phyloP scores from a whole-genome alignment of 2,888 invertebrate genomes.

The Epistrophella euchroma region DNA sequence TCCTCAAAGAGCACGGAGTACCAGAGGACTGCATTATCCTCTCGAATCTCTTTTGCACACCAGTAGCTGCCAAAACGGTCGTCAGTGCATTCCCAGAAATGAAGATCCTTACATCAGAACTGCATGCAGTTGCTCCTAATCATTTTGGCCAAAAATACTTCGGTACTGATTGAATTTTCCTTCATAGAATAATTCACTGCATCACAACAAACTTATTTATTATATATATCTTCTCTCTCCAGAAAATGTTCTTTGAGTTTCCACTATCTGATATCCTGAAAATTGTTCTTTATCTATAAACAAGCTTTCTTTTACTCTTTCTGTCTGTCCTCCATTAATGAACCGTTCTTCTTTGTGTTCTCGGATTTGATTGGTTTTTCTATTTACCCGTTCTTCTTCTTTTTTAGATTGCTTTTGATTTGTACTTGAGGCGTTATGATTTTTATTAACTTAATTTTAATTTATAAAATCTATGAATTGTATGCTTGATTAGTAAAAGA shows the following conservation, averaged over 20 bases:
- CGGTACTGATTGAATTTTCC: conserved; percentile 92
- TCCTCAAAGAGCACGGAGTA: conserved; percentile 96
- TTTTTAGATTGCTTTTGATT: conserved; percentile 73
- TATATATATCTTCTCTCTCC: conserved; percentile 21
- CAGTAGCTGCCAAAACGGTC: conserved; percentile 93
- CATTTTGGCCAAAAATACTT: conserved; percentile 99
- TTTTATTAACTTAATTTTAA: conserved; percentile 12
- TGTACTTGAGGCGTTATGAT: conserved; percentile 57
- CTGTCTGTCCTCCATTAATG: conserved; percentile 28
- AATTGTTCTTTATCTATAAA: conserved; percentile 16
- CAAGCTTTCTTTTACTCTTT: conserved; percentile 17
- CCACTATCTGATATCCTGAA: conserved; percentile 2
- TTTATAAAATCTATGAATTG: conserved; percentile 7
- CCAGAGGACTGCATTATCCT: conserved; percentile 97
- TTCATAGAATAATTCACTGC: conserved; percentile 39
- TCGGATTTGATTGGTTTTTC: conserved; percentile 58
- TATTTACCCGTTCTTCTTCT: conserved; percentile 42
- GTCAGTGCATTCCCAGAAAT: conserved; percentile 94
- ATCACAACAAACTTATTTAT: conserved; percentile 36
- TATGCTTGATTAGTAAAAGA: conserved; percentile 9
- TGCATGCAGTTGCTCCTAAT: conserved; percentile 97
- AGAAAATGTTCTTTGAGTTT: conserved; percentile 47
- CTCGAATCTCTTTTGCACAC: conserved; percentile 99
- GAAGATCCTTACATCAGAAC: conserved; percentile 97
- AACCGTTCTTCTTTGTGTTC: conserved; percentile 24